Conservation (phyloP, 2,113 vertebrate species). For the Antechinus flavipes region DNA sequence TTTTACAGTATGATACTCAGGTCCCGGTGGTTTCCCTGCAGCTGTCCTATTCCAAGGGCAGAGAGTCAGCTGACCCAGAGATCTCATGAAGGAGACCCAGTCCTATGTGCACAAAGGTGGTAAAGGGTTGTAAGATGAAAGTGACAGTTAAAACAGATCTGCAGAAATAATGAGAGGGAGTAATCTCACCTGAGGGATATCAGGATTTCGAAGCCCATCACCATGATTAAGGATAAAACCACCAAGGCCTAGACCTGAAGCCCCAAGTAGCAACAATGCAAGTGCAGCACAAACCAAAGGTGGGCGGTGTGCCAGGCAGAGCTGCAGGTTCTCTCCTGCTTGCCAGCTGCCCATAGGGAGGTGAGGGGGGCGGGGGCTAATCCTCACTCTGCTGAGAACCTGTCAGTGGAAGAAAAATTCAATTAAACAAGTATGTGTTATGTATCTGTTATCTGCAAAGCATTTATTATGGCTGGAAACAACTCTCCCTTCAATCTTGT, state of each 20-base stretch:
- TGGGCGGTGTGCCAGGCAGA: conserved; percentile 76
- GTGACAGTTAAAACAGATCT: background rate
- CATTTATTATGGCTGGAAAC: conserved; percentile 10
- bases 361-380: conserved; percentile 66
- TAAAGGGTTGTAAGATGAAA: conserved; percentile 30
- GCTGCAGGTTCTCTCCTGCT: conserved; percentile 76
- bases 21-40: conserved; percentile 29
- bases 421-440: conserved; percentile 47
- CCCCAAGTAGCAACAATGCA: conserved; percentile 77
- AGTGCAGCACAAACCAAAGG: conserved; percentile 77
- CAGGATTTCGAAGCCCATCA: conserved; percentile 75
- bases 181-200: conserved; percentile 78
- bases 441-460: background rate
- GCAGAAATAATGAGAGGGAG: background rate
- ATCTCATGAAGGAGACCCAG: conserved; percentile 79
- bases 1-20: conserved; percentile 56
- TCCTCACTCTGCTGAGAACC: conserved; percentile 78
- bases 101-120: conserved; percentile 71
- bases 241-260: conserved; percentile 74
- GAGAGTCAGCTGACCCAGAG: conserved; percentile 74
- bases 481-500: conserved; percentile 54
- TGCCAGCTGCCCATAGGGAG: conserved; percentile 81
- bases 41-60: conserved; percentile 69
- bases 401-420: conserved; percentile 63
- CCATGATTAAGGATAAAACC: conserved; percentile 74